A percentile compares a stretch with the other conserved stretches of the same genome.
These are phyloP conservation scores for Drosophila setifemur DNA, from an alignment of 1,140 invertebrate genomes.

Conservation along the genomic window DNA sequence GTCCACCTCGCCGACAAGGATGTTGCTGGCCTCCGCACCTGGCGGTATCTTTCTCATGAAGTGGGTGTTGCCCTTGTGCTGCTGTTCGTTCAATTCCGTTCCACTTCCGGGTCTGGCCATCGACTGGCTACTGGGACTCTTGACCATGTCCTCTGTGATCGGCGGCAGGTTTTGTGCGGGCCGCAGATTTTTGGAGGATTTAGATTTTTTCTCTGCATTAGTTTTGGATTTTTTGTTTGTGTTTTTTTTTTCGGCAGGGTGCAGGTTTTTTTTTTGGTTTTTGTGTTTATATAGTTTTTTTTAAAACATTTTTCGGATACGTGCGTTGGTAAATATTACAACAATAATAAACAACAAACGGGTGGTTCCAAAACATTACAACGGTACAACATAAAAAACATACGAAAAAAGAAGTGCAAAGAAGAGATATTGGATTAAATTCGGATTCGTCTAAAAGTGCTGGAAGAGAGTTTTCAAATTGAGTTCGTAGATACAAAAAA, in stretches of 20 bases:
- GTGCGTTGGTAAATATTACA: constrained; percentile 51
- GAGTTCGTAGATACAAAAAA: constrained; percentile 29
- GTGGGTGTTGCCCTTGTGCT: constrained; percentile 93
- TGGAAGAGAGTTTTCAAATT: constrained; percentile 46
- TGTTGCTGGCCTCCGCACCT: constrained; percentile 98
- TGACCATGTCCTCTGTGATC: constrained; percentile 85
- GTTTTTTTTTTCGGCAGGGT: constrained; percentile 26
- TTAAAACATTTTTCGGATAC: constrained; percentile 20
- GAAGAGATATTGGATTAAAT: constrained; percentile 43
- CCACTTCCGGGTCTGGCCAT: constrained; percentile 91
- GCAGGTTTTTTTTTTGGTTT: constrained; percentile 39
- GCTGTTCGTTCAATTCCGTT: constrained; percentile 87
- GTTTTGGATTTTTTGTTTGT: constrained; percentile 18
- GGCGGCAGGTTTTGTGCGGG: constrained; percentile 61
- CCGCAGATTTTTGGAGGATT: constrained; percentile 73
- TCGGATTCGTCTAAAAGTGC: constrained; percentile 29
- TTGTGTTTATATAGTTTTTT: constrained; percentile 6
- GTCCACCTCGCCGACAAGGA: constrained; percentile 98
- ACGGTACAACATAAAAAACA: constrained; percentile 44
- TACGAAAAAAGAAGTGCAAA: constrained; percentile 55
- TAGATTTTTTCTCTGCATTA: constrained; percentile 80
- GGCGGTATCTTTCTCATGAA: constrained; percentile 99
- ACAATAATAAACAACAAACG: constrained; percentile 56
- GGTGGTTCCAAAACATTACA: constrained; percentile 39
- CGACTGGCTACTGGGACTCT: constrained; percentile 90